phyloP scores from a whole-genome alignment of 2,113 vertebrate genomes.

The Tichodroma muraria region DNA sequence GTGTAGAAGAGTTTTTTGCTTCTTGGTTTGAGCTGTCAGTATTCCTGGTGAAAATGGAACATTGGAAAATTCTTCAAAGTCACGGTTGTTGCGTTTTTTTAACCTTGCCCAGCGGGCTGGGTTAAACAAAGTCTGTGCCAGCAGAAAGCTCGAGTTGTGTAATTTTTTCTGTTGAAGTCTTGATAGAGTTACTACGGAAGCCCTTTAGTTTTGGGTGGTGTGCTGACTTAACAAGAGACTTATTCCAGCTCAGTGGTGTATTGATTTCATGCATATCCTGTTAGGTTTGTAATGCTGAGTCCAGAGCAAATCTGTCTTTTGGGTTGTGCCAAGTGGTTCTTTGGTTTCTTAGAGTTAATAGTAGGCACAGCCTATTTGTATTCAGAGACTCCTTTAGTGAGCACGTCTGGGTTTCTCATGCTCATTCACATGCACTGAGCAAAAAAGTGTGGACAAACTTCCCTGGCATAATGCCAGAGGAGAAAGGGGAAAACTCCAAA shows the following conservation, averaged over 20 bases:
- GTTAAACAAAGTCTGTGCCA: conserved; percentile 4
- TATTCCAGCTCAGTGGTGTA: conserved; percentile 33
- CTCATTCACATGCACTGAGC: conserved; percentile 11
- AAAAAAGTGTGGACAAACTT: conserved; percentile 19
- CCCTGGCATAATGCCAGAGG: background rate
- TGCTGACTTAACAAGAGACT: conserved; percentile 26
- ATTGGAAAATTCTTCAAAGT: background rate
- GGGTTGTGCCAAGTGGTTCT: conserved; percentile 28
- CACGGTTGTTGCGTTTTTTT: background rate
- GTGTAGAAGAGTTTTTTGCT: background rate
- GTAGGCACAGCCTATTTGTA: background rate
- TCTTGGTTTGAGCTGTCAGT: conserved; percentile 2
- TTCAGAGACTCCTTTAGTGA: background rate
- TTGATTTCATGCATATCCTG: conserved; percentile 54
- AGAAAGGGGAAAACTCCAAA: conserved; percentile 10
- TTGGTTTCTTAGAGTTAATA: conserved; percentile 1
- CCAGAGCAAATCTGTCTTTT: conserved; percentile 26
- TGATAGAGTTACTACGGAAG: background rate
- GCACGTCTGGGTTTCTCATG: background rate
- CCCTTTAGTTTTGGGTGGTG: conserved; percentile 40
- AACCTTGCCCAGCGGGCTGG: background rate
- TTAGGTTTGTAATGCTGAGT: conserved; percentile 44
- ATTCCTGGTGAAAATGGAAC: background rate
- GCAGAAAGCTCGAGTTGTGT: conserved; percentile 50
- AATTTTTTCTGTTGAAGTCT: conserved; percentile 13